Base-by-base conservation (phyloP, 2,113 vertebrate genomes). In the Rhinogobius similis region DNA sequence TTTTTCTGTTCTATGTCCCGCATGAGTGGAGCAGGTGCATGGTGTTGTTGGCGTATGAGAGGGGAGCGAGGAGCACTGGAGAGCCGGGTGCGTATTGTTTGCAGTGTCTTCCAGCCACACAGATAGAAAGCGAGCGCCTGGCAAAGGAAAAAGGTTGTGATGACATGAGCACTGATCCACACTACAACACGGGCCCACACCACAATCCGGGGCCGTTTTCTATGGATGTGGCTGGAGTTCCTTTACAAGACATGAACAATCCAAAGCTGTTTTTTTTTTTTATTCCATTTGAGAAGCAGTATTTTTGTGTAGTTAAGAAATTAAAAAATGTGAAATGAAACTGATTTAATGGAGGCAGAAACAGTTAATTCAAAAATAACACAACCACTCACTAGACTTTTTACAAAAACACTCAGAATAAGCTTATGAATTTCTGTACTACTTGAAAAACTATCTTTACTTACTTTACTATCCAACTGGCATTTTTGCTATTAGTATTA, bases 161-260 rank as follows among this genome's bases (percentile, higher is more conserved):
- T 75, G 74, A 75, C 74, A 83, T 78, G 67, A 83, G 65, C 82
- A 64, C 72, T 85, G 82, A 86, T 80, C 78, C 79, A 76, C 68
- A 65, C 39, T 63, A 59, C 8, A 66, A 39, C 38, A 6, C 68
- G n/a, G n/a, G n/a, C 3, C 46, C 7, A 32, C 39, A 26, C 65
- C 20, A 41, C 12, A n/a, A 67, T 71, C 38, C 74, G 63, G 36
- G 32, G 16, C 20, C 43, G 2, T 2, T 14, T 41, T n/a, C n/a
- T 73, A 46, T 27, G 24, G 63, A 20, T 18, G n/a, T n/a, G 16
- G 16, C 29, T 11, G 3, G 9, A 59, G 26, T 32, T 59, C 27
- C 26, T 59, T 59, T 32, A 59, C 14, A 59, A 59, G 56, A 8
- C 32, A 36, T 36, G 32, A 8, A 36, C 32, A 36, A 20, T 16